phyloP scores from a whole-genome alignment of 1,140 invertebrate genomes.

The Chymomyza costata region DNA sequence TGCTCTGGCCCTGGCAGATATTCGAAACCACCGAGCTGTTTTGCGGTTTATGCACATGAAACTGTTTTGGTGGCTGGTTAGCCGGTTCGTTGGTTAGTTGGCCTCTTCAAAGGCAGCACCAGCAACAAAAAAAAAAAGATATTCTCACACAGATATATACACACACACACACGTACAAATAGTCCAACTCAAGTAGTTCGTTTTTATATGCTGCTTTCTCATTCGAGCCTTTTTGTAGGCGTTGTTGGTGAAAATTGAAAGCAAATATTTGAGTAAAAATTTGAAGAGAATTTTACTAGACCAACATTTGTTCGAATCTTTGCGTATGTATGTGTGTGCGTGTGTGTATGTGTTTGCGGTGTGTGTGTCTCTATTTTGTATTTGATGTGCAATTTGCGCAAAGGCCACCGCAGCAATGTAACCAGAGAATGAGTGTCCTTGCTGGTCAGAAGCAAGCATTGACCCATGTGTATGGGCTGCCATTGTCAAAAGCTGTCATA shows the following conservation, averaged over 20 bases:
- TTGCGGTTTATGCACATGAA: conserved; percentile 60
- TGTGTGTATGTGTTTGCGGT: too few relatives aligned
- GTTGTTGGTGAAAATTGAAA: conserved; percentile 52
- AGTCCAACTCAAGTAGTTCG: too few relatives aligned
- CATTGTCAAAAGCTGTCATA: too few relatives aligned
- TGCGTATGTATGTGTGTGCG: too few relatives aligned
- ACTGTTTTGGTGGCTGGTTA: conserved; percentile 49
- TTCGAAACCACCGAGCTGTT: conserved; percentile 63
- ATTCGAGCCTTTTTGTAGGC: too few relatives aligned
- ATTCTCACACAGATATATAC: conserved; percentile 13
- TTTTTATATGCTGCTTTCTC: too few relatives aligned
- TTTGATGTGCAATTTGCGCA: conserved; percentile 37
- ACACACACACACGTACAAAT: too few relatives aligned
- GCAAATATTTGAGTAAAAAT: conserved; percentile 70
- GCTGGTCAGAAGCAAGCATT: too few relatives aligned
- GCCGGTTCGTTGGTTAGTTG: too few relatives aligned
- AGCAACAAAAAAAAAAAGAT: conserved; percentile 19
- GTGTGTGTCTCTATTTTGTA: conserved; percentile 32
- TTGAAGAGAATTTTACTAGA: conserved; percentile 15
- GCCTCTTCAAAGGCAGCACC: conserved; percentile 2
- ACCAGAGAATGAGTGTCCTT: too few relatives aligned
- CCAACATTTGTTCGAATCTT: not conserved
- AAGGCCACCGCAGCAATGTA: conserved; percentile 48
- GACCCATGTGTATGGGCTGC: conserved; percentile 16
- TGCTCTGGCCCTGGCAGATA: conserved; percentile 55